Conservation (phyloP, 2,797 vertebrate species). For the Galagoides demidoff region DNA sequence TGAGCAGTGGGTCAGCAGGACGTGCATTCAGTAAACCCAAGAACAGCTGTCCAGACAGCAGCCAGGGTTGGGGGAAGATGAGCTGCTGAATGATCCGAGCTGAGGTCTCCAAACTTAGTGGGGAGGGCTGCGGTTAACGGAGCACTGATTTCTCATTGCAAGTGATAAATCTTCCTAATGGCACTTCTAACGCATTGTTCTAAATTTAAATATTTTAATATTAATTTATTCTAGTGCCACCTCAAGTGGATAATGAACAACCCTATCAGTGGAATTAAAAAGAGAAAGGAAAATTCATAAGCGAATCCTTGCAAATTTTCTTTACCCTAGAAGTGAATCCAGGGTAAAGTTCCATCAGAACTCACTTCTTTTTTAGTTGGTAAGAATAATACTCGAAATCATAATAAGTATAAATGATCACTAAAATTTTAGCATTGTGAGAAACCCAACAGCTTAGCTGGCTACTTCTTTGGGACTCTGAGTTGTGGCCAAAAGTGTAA, state of each 20-base stretch:
- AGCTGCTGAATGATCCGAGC: slow-evolving; percentile 57
- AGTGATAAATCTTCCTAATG: slow-evolving; percentile 81
- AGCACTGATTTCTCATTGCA: slow-evolving; percentile 49
- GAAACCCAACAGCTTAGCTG: background rate
- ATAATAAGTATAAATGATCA: background rate
- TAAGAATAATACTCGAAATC: background rate
- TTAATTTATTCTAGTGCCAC: slow-evolving; percentile 84
- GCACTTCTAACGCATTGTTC: slow-evolving; percentile 75
- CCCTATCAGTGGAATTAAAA: slow-evolving; percentile 69
- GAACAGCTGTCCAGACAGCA: slow-evolving; percentile 62
- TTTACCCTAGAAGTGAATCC: background rate
- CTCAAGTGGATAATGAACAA: slow-evolving; percentile 79
- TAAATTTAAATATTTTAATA: slow-evolving; percentile 87
- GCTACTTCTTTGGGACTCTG: background rate
- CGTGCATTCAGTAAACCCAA: background rate
- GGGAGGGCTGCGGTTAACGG: slow-evolving; percentile 64
- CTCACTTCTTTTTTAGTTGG: slow-evolving; percentile 10
- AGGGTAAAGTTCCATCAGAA: slow-evolving; percentile 11
- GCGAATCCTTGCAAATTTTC: slow-evolving; percentile 37
- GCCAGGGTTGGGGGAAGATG: background rate
- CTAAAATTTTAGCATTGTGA: background rate
- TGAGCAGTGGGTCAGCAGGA: background rate
- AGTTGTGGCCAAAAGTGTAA: background rate
- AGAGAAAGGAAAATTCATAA: slow-evolving; percentile 60
- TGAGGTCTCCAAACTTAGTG: slow-evolving; percentile 46